Evolutionary conservation across 2,888 invertebrate genomes (phyloP).

Genomic region (Blomia tropicalis): DNA sequence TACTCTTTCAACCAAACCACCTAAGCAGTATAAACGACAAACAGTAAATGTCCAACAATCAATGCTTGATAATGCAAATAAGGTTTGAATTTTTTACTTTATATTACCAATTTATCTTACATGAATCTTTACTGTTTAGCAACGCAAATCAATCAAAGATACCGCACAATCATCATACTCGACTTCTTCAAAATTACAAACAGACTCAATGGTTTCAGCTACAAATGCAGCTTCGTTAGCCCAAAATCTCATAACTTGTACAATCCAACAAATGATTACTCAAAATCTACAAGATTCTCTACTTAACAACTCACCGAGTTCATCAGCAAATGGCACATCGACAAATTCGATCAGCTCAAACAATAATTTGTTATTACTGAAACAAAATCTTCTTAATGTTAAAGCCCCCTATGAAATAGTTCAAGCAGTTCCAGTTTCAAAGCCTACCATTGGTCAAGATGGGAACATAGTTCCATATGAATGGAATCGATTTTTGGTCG

Average conservation of each 20-base stretch:
- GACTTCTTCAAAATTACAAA: too few relatives aligned
- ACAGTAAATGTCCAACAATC: too few relatives aligned
- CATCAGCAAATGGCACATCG: neutral
- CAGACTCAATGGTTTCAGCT: neutral
- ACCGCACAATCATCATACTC: too few relatives aligned
- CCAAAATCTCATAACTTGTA: neutral
- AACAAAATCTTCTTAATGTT: neutral
- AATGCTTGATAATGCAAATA: too few relatives aligned
- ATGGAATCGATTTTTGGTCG: constrained; percentile 10
- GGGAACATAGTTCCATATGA: neutral
- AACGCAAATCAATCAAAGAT: neutral
- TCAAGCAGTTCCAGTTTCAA: neutral
- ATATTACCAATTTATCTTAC: neutral
- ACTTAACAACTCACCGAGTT: neutral
- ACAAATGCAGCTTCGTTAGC: neutral
- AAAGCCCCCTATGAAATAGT: constrained; percentile 7
- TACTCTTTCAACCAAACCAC: too few relatives aligned
- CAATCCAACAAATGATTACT: constrained; percentile 10
- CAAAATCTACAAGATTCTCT: neutral
- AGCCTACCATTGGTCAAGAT: neutral
- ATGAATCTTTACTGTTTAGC: neutral
- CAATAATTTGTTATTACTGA: neutral
- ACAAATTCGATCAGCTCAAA: neutral
- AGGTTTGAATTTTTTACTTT: neutral
- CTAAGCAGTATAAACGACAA: neutral